Evolutionary conservation across 2,797 vertebrate species (phyloP).

Genomic region (Psittacula derbiana): DNA sequence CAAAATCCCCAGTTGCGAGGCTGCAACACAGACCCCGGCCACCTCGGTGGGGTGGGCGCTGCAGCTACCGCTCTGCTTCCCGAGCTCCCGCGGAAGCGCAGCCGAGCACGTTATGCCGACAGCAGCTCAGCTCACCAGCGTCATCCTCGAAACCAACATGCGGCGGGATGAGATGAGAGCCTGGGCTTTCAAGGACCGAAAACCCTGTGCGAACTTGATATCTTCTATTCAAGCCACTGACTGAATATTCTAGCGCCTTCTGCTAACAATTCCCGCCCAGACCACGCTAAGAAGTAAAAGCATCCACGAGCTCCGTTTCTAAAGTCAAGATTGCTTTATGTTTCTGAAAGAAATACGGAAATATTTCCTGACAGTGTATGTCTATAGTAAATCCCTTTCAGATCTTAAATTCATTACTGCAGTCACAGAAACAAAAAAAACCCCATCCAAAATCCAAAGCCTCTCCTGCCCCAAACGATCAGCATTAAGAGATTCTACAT

Average conservation of each 20-base stretch:
- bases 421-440: not conserved
- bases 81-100: not conserved
- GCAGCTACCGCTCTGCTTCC: not conserved
- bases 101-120: not conserved
- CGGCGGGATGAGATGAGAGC: not conserved
- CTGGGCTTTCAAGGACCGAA: not conserved
- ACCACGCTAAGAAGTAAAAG: not conserved
- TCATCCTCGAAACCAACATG: rapidly evolving
- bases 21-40: not conserved
- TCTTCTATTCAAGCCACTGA: not conserved
- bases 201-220: not conserved
- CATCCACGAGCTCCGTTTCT: not conserved
- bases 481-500: not conserved
- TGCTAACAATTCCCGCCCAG: not conserved
- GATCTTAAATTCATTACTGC: not conserved
- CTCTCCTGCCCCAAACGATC: not conserved
- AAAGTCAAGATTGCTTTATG: not conserved
- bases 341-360: not conserved
- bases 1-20: not conserved
- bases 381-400: not conserved
- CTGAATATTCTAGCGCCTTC: not conserved
- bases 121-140: not conserved
- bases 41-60: not conserved
- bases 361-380: rapidly evolving
- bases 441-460: not conserved